These are phyloP conservation scores for Geotrupes spiniger DNA, from an alignment of 2,888 invertebrate genomes.

Conservation along the genomic window DNA sequence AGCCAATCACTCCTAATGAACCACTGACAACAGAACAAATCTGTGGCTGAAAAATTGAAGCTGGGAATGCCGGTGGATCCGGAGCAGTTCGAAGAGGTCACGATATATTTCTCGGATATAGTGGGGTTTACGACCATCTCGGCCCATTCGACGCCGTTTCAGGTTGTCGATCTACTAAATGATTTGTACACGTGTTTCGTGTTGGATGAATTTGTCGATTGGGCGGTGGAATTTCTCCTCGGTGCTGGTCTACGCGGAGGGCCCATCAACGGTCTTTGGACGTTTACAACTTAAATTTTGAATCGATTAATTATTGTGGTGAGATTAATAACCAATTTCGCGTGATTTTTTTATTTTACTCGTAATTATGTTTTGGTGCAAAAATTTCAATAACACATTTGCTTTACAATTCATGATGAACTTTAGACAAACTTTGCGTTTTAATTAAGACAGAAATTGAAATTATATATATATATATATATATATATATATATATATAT, in stretches of 20 bases:
- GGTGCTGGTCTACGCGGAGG: slow-evolving; percentile 11
- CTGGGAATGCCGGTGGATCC: slow-evolving; percentile 88
- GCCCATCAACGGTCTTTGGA: slow-evolving; percentile 21
- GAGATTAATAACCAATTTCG: no score
- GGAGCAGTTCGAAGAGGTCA: slow-evolving; percentile 88
- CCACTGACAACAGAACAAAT: no score
- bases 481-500: no score
- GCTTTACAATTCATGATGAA: no score
- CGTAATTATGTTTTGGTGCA: no score
- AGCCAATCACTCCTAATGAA: no score
- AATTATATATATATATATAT: no score
- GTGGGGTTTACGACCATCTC: slow-evolving; percentile 93
- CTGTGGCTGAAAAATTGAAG: slow-evolving; percentile 89
- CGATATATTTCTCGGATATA: slow-evolving; percentile 93
- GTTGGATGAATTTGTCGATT: slow-evolving; percentile 14
- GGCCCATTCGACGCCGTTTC: slow-evolving; percentile 86
- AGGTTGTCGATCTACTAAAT: slow-evolving; percentile 88
- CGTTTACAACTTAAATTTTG: slow-evolving; percentile 45
- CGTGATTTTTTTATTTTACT: no score
- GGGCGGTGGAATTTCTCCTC: slow-evolving; percentile 9
- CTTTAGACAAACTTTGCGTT: no score
- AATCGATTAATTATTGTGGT: no score
- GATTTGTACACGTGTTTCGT: slow-evolving; percentile 90
- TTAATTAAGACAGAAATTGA: no score
- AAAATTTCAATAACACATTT: no score